Evolutionary conservation across 2,113 vertebrate species (phyloP).

Genomic region (Planiliza haematocheilus): DNA sequence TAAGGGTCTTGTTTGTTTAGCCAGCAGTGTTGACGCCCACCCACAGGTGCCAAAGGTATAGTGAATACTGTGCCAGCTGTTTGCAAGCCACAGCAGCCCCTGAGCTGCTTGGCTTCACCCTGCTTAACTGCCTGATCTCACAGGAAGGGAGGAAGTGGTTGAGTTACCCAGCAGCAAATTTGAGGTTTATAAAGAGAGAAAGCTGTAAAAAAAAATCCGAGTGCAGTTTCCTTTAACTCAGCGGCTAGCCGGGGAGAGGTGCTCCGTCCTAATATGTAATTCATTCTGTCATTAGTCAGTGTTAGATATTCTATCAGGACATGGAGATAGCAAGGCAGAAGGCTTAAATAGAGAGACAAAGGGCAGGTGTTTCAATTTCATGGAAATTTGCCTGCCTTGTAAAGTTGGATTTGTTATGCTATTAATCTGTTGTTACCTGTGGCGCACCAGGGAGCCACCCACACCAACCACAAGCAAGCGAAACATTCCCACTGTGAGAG

Average conservation of each 20-base stretch:
- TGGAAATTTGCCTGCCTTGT: constrained; percentile 44
- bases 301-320: not conserved
- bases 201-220: constrained; percentile 52
- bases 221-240: constrained; percentile 61
- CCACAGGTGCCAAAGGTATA: constrained; percentile 78
- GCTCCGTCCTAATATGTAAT: constrained; percentile 26
- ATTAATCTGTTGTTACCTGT: constrained; percentile 61
- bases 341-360: not conserved
- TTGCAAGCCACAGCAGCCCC: constrained; percentile 66
- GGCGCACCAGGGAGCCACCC: constrained; percentile 55
- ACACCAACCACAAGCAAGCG: constrained; percentile 64
- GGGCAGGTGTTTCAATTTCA: constrained; percentile 22
- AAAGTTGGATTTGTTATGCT: constrained; percentile 52
- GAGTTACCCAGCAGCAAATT: constrained; percentile 80
- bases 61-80: constrained; percentile 69
- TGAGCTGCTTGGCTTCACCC: constrained; percentile 63
- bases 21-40: constrained; percentile 76
- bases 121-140: constrained; percentile 73
- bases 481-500: constrained; percentile 17
- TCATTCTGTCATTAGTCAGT: constrained; percentile 31
- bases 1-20: constrained; percentile 71
- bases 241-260: constrained; percentile 25
- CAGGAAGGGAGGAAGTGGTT: constrained; percentile 80
- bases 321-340: constrained; percentile 1
- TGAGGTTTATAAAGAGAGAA: constrained; percentile 79